Base-by-base conservation (phyloP, 1,140 invertebrate genomes). In the Atopsyche davidsoni region DNA sequence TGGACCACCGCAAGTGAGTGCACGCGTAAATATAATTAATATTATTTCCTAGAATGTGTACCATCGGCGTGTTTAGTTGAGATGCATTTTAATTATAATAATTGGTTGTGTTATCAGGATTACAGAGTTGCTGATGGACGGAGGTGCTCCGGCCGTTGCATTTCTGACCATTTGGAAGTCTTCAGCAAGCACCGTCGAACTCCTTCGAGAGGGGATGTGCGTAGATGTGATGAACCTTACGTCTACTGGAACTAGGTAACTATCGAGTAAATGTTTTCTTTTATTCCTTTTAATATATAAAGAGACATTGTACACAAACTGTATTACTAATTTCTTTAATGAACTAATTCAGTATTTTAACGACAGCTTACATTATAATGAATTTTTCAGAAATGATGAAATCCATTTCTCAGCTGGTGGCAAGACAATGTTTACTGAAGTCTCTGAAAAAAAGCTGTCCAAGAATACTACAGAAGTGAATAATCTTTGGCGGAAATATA, bases 101-200 rank as follows among this genome's bases (percentile, higher is more conserved):
- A n/a, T n/a, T n/a, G n/a, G n/a, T n/a, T n/a, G n/a, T n/a, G n/a
- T n/a, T n/a, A n/a, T n/a, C n/a, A n/a, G n/a, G 25, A 28, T 28
- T 28, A 28, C 25, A 28, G n/a, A n/a, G n/a, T n/a, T n/a, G n/a
- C n/a, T n/a, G 16, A 24, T 19, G 2, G 32, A 46, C 16, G 14
- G 19, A 23, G 21, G 34, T 40, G 22, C 40, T 14, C 45, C 7
- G 46, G 56, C 36, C 13, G 34, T 41, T 2, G 28, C 31, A 14
- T 21, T 53, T 21, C 25, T 76, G 66, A 34, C 63, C 72, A 51
- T 58, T 2, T 81, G 79, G 79, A 67, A 69, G 22, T 68, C 74
- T 2, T 62, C 54, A 28, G 75, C 78, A 47, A 69, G 72, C 17
- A 62, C 72, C 22, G 42, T 61, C 17, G 52, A 66, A 41, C 57